Evolutionary conservation across 2,113 vertebrate genomes (phyloP).

Genomic region (Deroptyus accipitrinus): DNA sequence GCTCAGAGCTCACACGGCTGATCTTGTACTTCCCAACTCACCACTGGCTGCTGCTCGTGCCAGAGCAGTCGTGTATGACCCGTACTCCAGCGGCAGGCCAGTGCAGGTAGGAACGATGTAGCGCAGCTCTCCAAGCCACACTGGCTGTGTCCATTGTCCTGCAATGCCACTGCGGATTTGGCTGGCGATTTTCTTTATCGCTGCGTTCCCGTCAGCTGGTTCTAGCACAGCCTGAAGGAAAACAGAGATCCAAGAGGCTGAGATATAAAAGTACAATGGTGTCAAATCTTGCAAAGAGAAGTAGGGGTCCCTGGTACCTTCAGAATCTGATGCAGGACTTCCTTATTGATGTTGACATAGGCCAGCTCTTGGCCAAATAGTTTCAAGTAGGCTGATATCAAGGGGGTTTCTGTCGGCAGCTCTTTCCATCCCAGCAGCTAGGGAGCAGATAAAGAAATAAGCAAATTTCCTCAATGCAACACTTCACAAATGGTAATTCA

Average conservation of each 20-base stretch:
- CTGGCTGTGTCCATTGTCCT: slow-evolving; percentile 62
- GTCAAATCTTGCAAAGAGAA: background rate
- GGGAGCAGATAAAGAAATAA: background rate
- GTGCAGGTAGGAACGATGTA: slow-evolving; percentile 75
- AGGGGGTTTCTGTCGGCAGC: slow-evolving; percentile 59
- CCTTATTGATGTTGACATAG: slow-evolving; percentile 76
- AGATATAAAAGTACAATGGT: accelerated
- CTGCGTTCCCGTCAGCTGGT: background rate
- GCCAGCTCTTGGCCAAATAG: slow-evolving; percentile 81
- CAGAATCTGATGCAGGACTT: slow-evolving; percentile 62
- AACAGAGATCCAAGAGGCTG: background rate
- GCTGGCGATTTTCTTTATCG: background rate
- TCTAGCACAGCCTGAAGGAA: slow-evolving; percentile 23
- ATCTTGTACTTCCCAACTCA: background rate
- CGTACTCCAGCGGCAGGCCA: slow-evolving; percentile 80
- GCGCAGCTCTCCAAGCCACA: slow-evolving; percentile 73
- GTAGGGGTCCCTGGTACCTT: slow-evolving; percentile 60
- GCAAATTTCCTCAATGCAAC: background rate
- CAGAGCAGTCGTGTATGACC: slow-evolving; percentile 71
- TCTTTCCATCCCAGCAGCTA: slow-evolving; percentile 78
- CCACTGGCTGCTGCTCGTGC: slow-evolving; percentile 52
- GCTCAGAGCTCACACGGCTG: background rate
- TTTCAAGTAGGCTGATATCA: slow-evolving; percentile 77
- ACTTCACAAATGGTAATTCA: background rate
- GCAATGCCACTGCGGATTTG: slow-evolving; percentile 57